phyloP scores from a whole-genome alignment of 2,797 vertebrate genomes.

The Sarcoramphus papa region DNA sequence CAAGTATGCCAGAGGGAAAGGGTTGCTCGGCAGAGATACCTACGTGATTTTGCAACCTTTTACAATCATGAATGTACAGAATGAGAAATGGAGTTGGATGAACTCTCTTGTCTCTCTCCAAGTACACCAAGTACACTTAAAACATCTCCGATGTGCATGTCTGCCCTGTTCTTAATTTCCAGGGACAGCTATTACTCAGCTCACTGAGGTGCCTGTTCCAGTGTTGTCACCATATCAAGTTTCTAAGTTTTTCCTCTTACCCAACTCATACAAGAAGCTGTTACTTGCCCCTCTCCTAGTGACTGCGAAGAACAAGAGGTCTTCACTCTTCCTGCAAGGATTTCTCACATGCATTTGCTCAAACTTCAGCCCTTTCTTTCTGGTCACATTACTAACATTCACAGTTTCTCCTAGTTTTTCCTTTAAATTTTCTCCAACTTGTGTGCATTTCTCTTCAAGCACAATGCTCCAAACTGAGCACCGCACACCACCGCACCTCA shows the following conservation, averaged over 20 bases:
- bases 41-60: neutral
- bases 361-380: neutral
- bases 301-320: neutral
- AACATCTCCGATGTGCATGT: neutral
- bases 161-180: neutral
- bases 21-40: neutral
- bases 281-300: neutral
- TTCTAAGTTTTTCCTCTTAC: neutral
- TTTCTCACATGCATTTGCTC: neutral
- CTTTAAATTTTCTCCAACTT: neutral
- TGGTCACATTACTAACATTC: neutral
- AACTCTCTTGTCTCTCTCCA: neutral
- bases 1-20: neutral
- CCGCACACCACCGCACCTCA: neutral
- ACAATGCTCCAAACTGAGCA: neutral
- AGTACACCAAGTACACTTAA: neutral
- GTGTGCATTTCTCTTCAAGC: neutral
- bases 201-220: neutral
- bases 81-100: neutral
- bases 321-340: neutral
- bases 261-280: neutral
- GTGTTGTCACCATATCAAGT: neutral
- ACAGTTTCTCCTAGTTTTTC: neutral
- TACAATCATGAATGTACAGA: neutral
- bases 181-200: neutral